Percentiles rank a stretch among this genome's conserved stretches.
Evolutionary conservation across 2,888 invertebrate genomes (phyloP).

Genomic region (Nephrotoma guestfalica): DNA sequence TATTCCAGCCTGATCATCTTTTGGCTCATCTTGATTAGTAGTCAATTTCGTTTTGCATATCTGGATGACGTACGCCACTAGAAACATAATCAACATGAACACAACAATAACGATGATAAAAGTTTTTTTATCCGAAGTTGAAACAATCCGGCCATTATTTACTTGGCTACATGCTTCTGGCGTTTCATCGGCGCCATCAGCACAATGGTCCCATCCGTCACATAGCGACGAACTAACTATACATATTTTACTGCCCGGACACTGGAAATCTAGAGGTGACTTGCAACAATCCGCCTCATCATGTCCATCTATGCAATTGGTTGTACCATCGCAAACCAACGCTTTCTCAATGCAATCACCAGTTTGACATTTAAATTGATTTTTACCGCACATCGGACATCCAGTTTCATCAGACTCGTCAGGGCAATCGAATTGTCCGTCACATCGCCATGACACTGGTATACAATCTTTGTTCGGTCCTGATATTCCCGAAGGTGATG

Average conservation of each 20-base stretch:
- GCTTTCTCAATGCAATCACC: conserved; percentile 45
- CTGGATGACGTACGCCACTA: conserved; percentile 37
- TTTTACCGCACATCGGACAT: conserved; percentile 51
- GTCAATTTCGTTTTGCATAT: conserved; percentile 38
- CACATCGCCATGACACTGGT: conserved; percentile 51
- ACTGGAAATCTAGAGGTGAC: conserved; percentile 45
- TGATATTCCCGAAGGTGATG: conserved; percentile 14
- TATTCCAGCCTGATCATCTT: conserved; percentile 49
- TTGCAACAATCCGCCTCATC: conserved; percentile 58
- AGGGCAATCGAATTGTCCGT: conserved; percentile 67
- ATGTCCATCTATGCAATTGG: conserved; percentile 51
- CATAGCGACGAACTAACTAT: conserved; percentile 52
- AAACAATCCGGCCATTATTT: conserved; percentile 32
- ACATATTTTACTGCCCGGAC: conserved; percentile 59
- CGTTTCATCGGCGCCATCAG: conserved; percentile 67
- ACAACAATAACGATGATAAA: conserved; percentile 42
- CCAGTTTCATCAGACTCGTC: conserved; percentile 70
- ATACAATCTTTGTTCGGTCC: conserved; percentile 43
- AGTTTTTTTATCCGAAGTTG: conserved; percentile 35
- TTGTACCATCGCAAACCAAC: conserved; percentile 45
- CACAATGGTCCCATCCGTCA: conserved; percentile 64
- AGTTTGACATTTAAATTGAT: conserved; percentile 46
- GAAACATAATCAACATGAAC: conserved; percentile 38
- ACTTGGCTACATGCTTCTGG: conserved; percentile 42
- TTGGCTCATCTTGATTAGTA: conserved; percentile 37